A percentile compares a stretch with the other conserved stretches of the same genome.
Evolutionary conservation across 2,888 invertebrate genomes (phyloP).

Genomic region (Eurytoma adleriae): DNA sequence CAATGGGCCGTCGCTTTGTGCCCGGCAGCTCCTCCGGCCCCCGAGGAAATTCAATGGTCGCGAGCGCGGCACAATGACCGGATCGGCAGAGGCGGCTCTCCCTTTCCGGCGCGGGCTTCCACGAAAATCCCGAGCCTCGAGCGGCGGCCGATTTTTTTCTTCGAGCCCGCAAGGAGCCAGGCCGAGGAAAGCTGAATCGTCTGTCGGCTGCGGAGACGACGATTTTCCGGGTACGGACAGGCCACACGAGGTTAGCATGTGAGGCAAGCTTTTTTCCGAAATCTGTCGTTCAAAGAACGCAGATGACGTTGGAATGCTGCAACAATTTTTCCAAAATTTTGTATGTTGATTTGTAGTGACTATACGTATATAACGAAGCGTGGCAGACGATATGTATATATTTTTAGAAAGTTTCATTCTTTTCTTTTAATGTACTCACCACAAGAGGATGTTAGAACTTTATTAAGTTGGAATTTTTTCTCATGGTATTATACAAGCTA

Average conservation of each 20-base stretch:
- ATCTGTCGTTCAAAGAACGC: no score
- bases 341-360: no score
- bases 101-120: conserved; percentile 23
- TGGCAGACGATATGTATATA: no score
- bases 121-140: conserved; percentile 9
- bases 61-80: conserved; percentile 6
- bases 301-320: no score
- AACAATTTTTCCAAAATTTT: no score
- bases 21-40: not conserved
- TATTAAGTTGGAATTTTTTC: no score
- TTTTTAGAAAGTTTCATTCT: no score
- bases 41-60: not conserved
- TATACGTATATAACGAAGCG: no score
- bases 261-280: not conserved
- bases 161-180: not conserved
- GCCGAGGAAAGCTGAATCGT: not conserved
- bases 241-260: conserved; percentile 2
- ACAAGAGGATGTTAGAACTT: no score
- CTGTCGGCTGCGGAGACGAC: not conserved
- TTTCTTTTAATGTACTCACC: no score
- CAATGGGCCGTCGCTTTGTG: not conserved
- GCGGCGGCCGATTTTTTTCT: not conserved
- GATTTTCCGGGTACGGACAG: conserved; percentile 6
- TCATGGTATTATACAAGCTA: no score
- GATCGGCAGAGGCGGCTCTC: not conserved